phyloP scores from a whole-genome alignment of 2,888 invertebrate genomes.

The Andrena hattorfiana region DNA sequence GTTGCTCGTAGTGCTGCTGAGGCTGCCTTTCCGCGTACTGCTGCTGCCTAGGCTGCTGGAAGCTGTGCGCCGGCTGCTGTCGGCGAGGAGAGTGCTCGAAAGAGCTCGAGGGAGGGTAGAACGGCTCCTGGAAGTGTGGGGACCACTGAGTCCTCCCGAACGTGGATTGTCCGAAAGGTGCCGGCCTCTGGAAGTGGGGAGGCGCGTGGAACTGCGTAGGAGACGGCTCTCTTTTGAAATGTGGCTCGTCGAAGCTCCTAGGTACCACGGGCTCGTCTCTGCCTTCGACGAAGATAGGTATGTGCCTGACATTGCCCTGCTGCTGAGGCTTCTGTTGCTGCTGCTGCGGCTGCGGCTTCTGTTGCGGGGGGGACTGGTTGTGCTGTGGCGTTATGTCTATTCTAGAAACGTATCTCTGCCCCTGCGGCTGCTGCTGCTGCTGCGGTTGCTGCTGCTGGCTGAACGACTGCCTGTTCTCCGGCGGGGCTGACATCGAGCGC shows the following conservation, averaged over 20 bases:
- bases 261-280: constrained; percentile 92
- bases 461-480: constrained; percentile 86
- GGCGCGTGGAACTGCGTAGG: constrained; percentile 65
- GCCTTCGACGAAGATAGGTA: constrained; percentile 95
- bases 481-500: constrained; percentile 93
- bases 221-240: constrained; percentile 47
- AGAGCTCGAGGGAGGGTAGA: constrained; percentile 85
- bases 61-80: constrained; percentile 79
- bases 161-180: constrained; percentile 84
- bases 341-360: constrained; percentile 72
- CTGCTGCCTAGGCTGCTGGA: constrained; percentile 69
- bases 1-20: constrained; percentile 73
- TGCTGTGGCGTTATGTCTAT: constrained; percentile 83
- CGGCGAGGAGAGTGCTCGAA: constrained; percentile 80
- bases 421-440: constrained; percentile 66
- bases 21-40: constrained; percentile 56
- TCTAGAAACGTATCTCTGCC: constrained; percentile 80
- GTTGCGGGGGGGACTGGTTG: constrained; percentile 80
- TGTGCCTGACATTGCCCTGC: constrained; percentile 90
- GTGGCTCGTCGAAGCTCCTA: constrained; percentile 86
- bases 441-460: constrained; percentile 54
- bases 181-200: constrained; percentile 80
- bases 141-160: constrained; percentile 85
- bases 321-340: constrained; percentile 61
- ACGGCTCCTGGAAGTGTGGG: constrained; percentile 85